These are phyloP conservation scores for Rhopilema esculentum DNA, from an alignment of 30 jellyfish, hydroid and myxozoan species.

Conservation along the genomic window DNA sequence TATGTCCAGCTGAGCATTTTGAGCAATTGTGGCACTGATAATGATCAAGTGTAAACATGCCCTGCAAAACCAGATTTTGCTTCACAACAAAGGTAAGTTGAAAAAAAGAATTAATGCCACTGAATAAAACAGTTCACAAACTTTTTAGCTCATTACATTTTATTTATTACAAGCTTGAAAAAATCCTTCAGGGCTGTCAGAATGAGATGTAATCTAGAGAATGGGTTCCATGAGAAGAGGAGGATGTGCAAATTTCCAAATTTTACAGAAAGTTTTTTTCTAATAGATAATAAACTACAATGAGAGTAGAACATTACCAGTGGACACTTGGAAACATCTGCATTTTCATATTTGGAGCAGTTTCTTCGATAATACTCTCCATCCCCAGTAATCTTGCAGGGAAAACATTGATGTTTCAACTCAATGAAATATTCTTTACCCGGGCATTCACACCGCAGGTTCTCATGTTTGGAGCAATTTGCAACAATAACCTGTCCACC, in stretches of 20 bases:
- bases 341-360: neutral
- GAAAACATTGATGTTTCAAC: neutral
- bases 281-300: too few relatives aligned
- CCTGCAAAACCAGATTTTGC: conserved; percentile 96
- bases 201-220: too few relatives aligned
- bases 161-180: too few relatives aligned
- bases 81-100: too few relatives aligned
- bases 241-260: too few relatives aligned
- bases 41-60: conserved; percentile 86
- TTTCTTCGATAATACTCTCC: neutral
- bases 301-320: neutral
- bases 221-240: too few relatives aligned
- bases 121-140: too few relatives aligned
- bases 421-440: neutral
- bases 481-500: neutral
- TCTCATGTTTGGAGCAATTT: neutral
- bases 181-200: too few relatives aligned
- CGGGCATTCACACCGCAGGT: neutral
- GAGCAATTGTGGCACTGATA: conserved; percentile 41
- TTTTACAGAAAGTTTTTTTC: too few relatives aligned
- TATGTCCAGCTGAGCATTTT: neutral
- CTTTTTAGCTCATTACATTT: too few relatives aligned
- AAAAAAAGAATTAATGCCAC: too few relatives aligned
- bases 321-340: neutral
- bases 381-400: neutral